Evolutionary conservation across 2,113 vertebrate species (phyloP).

Genomic region (Gobio gobio): DNA sequence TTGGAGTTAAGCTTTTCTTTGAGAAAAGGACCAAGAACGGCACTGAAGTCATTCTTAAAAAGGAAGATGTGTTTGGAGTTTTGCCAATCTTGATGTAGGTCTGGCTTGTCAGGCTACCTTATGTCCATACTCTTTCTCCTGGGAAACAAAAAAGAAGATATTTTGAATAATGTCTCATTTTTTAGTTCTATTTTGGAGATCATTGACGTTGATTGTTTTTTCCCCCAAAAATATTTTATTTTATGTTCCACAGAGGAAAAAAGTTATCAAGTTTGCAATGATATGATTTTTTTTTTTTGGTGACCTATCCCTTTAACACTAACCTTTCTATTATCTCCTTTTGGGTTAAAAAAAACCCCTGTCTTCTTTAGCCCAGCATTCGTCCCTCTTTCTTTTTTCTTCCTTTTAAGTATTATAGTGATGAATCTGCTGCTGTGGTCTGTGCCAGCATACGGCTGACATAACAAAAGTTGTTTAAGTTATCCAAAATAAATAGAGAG

Average conservation of each 20-base stretch:
- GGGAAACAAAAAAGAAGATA: no score
- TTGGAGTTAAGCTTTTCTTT: no score
- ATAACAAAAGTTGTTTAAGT: constrained; percentile 82
- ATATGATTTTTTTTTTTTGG: constrained; percentile 40
- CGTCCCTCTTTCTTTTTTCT: constrained; percentile 57
- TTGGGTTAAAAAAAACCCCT: constrained; percentile 66
- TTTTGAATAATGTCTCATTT: no score
- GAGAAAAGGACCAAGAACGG: no score
- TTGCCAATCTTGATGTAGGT: no score
- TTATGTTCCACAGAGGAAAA: constrained; percentile 66
- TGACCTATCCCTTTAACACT: constrained; percentile 38
- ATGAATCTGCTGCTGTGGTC: constrained; percentile 76
- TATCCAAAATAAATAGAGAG: constrained; percentile 82
- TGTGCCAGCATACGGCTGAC: constrained; percentile 76
- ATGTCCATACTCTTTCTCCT: no score
- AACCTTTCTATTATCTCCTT: constrained; percentile 68
- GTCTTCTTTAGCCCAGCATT: constrained; percentile 67
- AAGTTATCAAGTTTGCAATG: constrained; percentile 54
- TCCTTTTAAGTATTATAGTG: constrained; percentile 78
- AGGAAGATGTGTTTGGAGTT: no score
- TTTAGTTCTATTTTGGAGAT: background rate
- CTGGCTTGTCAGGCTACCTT: no score
- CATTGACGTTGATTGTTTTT: no score
- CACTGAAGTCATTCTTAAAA: no score
- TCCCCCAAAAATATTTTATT: background rate